Conservation (phyloP, 2,113 vertebrate genomes). For the Tringa solitaria region DNA sequence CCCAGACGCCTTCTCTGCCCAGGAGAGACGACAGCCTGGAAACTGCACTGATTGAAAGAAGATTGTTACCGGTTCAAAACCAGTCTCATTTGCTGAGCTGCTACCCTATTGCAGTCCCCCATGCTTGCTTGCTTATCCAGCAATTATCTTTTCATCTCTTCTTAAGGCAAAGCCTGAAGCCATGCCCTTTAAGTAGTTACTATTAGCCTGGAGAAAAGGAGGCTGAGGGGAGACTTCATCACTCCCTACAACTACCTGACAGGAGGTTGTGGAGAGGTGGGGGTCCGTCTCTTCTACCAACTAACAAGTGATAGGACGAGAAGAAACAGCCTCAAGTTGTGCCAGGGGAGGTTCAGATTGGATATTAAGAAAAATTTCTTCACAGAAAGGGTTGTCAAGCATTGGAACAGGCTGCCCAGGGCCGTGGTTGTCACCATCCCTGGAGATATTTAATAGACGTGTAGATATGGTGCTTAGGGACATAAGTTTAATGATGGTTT, state of each 20-base stretch:
- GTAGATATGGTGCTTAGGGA: neutral
- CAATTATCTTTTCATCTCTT: conserved; percentile 21
- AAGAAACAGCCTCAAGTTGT: neutral
- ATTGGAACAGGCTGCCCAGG: neutral
- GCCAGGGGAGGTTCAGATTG: neutral
- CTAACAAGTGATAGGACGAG: neutral
- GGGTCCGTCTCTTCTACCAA: neutral
- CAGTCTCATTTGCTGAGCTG: neutral
- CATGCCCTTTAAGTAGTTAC: neutral
- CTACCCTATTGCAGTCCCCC: neutral
- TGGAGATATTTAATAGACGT: neutral
- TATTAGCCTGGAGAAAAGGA: neutral
- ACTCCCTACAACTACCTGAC: neutral
- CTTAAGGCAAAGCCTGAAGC: conserved; percentile 9
- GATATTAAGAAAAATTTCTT: neutral
- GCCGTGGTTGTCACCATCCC: neutral
- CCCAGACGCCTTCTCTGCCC: neutral
- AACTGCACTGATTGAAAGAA: neutral
- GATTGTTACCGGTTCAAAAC: neutral
- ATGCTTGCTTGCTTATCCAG: neutral
- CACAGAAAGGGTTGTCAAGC: neutral
- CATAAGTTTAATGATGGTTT: neutral
- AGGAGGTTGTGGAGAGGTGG: neutral
- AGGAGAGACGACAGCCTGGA: neutral
- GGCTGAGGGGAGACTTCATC: neutral